Evolutionary conservation across 2,113 vertebrate species (phyloP).

Genomic region (Dipodomys stephensi): DNA sequence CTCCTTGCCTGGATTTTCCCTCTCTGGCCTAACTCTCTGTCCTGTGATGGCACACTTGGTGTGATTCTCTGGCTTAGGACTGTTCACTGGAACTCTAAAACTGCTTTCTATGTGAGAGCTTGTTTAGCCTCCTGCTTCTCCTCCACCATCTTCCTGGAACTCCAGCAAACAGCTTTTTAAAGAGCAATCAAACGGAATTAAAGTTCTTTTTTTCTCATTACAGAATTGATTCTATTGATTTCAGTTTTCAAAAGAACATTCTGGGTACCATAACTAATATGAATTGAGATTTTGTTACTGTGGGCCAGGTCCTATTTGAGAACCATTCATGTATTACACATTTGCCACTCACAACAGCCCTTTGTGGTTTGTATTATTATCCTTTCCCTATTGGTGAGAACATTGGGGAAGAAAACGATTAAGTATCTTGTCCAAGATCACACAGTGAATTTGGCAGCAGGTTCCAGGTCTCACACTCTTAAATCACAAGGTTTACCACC

Average conservation of each 20-base stretch:
- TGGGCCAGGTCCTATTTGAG: not conserved
- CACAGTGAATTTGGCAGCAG: too few species aligned
- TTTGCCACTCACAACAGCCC: not conserved
- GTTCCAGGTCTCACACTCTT: too few species aligned
- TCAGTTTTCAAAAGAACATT: not conserved
- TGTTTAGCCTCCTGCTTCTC: too few species aligned
- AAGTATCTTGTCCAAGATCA: not conserved
- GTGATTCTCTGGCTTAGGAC: too few species aligned
- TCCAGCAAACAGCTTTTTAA: not conserved
- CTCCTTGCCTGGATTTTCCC: too few species aligned
- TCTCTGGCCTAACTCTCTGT: too few species aligned
- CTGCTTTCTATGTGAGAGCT: too few species aligned
- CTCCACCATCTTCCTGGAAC: too few species aligned
- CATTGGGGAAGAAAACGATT: too few species aligned
- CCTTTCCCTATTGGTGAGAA: not conserved
- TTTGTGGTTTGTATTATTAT: not conserved
- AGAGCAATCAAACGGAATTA: not conserved
- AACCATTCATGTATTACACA: accelerated
- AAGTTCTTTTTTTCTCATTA: not conserved
- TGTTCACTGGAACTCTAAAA: too few species aligned
- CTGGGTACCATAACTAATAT: not conserved
- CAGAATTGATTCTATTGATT: not conserved
- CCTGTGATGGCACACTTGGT: too few species aligned
- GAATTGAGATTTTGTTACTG: not conserved
- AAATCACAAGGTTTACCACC: too few species aligned